phyloP scores from a whole-genome alignment of 2,888 invertebrate genomes.

The Agriotes lineatus region DNA sequence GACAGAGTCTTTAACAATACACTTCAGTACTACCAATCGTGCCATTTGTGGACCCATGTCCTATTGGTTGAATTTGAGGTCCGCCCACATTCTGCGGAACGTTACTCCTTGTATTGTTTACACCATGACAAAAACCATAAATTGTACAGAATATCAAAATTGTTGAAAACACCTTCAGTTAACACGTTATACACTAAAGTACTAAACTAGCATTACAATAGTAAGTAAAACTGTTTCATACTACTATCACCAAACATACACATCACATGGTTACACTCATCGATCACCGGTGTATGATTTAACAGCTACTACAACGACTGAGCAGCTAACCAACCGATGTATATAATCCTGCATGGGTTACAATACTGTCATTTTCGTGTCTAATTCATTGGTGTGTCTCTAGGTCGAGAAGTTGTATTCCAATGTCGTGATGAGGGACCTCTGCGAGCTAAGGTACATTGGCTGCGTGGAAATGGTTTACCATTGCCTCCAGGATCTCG shows the following conservation, averaged over 20 bases:
- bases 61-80: no score
- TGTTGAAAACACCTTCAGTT: not conserved
- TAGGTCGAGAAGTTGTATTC: slow-evolving; percentile 91
- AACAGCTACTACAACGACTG: slow-evolving; percentile 23
- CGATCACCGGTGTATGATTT: slow-evolving; percentile 26
- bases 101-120: not conserved
- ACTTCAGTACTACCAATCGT: no score
- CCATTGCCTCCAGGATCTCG: slow-evolving; percentile 83
- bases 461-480: slow-evolving; percentile 78
- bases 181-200: not conserved
- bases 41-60: no score
- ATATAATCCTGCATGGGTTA: slow-evolving; percentile 13
- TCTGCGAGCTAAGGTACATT: slow-evolving; percentile 79
- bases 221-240: slow-evolving; percentile 12
- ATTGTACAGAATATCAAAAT: not conserved
- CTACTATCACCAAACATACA: slow-evolving; percentile 13
- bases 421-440: slow-evolving; percentile 93
- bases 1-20: no score
- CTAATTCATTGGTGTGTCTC: slow-evolving; percentile 15
- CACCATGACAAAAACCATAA: not conserved
- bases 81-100: no score
- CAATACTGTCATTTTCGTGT: not conserved
- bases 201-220: slow-evolving; percentile 1
- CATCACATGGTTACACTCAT: slow-evolving; percentile 22
- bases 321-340: slow-evolving; percentile 24